Evolutionary conservation across 2,888 invertebrate genomes (phyloP), one percentile per base, ranked within the genome.

Genomic region (Argyresthia albistria): DNA sequence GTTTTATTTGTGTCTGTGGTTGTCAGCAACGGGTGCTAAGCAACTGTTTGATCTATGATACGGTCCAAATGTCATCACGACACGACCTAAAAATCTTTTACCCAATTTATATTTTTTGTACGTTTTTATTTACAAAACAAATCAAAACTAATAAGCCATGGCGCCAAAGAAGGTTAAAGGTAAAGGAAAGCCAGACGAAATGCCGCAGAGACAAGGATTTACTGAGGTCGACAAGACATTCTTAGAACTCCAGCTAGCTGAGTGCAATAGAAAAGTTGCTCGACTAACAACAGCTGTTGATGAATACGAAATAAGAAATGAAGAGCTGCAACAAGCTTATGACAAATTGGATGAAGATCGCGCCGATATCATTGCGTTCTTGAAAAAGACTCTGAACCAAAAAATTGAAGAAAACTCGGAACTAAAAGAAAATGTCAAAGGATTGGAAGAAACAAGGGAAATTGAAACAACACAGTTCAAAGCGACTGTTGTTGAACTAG

Each of bases 171-270:
- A 82, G 64, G 76, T 75, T 6, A 88, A 88, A 68, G 76, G 15
- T 14, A 15, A 37, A n/a, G n/a, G n/a, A n/a, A 48, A 15, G n/a
- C n/a, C n/a, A n/a, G n/a, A n/a, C n/a, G 15, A 16, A 35, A 25
- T 6, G 11, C 16, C 25, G 9, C 2, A 70, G 12, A 80, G 83
- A 52, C 78, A 75, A 36, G 73, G 71, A 59, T 70, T 92, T 11
- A 90, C 90, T 45, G 94, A 94, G 81, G 92, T 95, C 3, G 95
- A 95, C 61, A 92, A 91, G 64, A 92, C 95, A 37, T 94, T 95
- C 67, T 93, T 93, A 64, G 94, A 96, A 69, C 87, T 96, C 51
- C 94, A 95, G 70, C 91, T 97, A 54, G 89, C 92, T 16, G 96
- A 97, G 70, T 88, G 95, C 59, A 96, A 96, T 67, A 89, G 93